Conservation (phyloP, 2,888 invertebrate species). For the Apamea sordens region DNA sequence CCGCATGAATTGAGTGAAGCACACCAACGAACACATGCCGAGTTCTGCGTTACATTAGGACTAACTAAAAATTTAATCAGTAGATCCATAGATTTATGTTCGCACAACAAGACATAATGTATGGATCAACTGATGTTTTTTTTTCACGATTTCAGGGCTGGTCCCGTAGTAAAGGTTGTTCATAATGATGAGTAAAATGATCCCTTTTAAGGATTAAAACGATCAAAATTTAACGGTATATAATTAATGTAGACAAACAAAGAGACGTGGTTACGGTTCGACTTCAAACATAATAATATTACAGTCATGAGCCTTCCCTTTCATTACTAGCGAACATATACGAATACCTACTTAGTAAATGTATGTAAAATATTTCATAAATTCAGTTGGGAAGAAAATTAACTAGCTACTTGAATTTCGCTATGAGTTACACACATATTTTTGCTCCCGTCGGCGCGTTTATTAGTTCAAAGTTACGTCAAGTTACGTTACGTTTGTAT, state of each 20-base stretch:
- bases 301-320: not conserved
- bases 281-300: not conserved
- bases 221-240: too few relatives aligned
- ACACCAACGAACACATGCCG: not conserved
- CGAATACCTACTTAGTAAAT: not conserved
- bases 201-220: too few relatives aligned
- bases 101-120: too few relatives aligned
- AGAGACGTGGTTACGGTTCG: not conserved
- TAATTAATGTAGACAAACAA: not conserved
- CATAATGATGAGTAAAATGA: too few relatives aligned
- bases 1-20: too few relatives aligned
- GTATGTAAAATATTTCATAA: constrained; percentile 27
- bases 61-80: too few relatives aligned
- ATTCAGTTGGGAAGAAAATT: constrained; percentile 9
- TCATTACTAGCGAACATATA: not conserved
- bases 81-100: too few relatives aligned
- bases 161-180: too few relatives aligned
- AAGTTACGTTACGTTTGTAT: constrained; percentile 7
- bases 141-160: too few relatives aligned
- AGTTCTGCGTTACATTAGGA: not conserved
- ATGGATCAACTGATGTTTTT: too few relatives aligned
- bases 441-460: constrained; percentile 1
- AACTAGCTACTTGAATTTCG: constrained; percentile 27
- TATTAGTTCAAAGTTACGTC: constrained; percentile 4
- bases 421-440: constrained; percentile 13